Percentiles rank a stretch among this genome's conserved stretches.
Conservation (phyloP, 2,888 invertebrate genomes). For the Epinotia brunnichana region DNA sequence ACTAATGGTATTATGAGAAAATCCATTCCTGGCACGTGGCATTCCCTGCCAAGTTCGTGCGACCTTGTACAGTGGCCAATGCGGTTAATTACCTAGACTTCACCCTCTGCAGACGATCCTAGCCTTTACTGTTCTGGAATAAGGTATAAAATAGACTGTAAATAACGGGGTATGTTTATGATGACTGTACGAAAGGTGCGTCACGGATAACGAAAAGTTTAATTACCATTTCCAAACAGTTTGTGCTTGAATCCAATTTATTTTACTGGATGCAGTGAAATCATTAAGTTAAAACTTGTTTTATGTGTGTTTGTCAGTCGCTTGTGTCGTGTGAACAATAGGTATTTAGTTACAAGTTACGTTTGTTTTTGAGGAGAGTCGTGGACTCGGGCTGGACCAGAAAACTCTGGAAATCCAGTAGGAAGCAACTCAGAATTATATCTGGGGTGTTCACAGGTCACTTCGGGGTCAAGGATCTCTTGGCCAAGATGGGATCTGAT, state of each 20-base stretch:
- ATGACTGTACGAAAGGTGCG: conserved; percentile 31
- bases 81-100: conserved; percentile 38
- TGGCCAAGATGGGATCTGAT: too few species aligned
- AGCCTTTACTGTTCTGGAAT: not conserved
- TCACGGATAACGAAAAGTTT: conserved; percentile 35
- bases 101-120: not conserved
- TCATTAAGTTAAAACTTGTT: not conserved
- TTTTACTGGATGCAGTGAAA: conserved; percentile 8
- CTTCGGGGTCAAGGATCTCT: too few species aligned
- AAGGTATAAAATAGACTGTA: conserved; percentile 3
- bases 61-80: conserved; percentile 42
- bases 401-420: too few species aligned
- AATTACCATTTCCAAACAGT: conserved; percentile 25
- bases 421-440: too few species aligned
- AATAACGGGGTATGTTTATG: not conserved
- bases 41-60: conserved; percentile 41
- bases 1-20: conserved; percentile 41
- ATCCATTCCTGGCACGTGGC: conserved; percentile 40
- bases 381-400: too few species aligned
- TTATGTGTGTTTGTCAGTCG: not conserved
- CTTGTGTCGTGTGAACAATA: not conserved
- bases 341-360: not conserved
- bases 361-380: not conserved
- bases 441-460: too few species aligned
- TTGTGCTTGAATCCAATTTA: conserved; percentile 1